Base-by-base conservation (phyloP, 2,888 invertebrate species). In the Carabus problematicus region DNA sequence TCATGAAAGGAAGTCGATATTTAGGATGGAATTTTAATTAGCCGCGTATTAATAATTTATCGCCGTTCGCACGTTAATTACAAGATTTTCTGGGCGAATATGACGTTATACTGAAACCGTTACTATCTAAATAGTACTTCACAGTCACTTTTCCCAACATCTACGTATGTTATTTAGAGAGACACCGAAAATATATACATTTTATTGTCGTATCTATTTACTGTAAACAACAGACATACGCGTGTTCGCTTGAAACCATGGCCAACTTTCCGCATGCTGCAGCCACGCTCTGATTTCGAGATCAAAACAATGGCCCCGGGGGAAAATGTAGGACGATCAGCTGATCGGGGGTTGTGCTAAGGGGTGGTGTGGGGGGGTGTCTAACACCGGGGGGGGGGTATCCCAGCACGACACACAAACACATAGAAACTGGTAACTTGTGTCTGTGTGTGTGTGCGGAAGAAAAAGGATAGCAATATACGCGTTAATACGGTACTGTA, bases 11-110 rank as follows among this genome's bases (percentile, higher is more conserved):
- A 59, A 70, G 49, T 49, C 40, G 69, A 63, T 62, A 70, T 70
- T 63, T 70, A 56, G 69, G 56, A 70, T 63, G 67, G 67, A 70
- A 64, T 70, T 70, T 70, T 64, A 64, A 64, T 70, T 70, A 64
- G 64, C 29, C 58, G 19, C 39, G 29, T 41, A 64, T 58, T 70
- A 49, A 56, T 70, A 64, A 70, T 70, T 70, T 70, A 70, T 70
- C 9, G 54, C 52, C 52, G 67, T 69, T 69, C 62, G 62, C 69
- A 62, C 69, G 56, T 62, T 69, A 69, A 69, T 69, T 69, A 67
- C 49, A n/a, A 60, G 60, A 61, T 45, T 45, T 61, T 56, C 29
- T 4, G 45, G 18, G 45, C 11, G 8, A 11, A 12, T 43, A 18
- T 41, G 60, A n/a, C n/a, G n/a, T n/a, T n/a, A n/a, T n/a, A n/a